These are phyloP conservation scores for Serripes groenlandicus DNA, from an alignment of 2,888 invertebrate species.

Conservation along the genomic window DNA sequence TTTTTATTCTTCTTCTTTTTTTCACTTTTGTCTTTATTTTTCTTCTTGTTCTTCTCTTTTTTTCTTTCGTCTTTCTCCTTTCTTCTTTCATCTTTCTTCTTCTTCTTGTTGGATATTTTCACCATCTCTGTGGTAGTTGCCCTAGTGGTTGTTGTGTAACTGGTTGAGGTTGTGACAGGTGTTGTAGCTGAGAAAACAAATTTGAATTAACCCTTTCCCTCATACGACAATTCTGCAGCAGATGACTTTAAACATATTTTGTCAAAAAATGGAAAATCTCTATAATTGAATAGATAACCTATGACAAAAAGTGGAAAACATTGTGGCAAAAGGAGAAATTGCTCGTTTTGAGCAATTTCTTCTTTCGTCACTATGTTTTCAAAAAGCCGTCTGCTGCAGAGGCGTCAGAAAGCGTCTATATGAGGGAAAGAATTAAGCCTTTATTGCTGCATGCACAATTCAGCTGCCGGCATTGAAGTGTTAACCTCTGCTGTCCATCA, in stretches of 20 bases:
- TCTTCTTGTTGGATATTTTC: neutral
- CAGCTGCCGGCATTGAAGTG: too few relatives aligned
- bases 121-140: conserved; percentile 26
- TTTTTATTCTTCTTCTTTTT: conserved; percentile 60
- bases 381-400: neutral
- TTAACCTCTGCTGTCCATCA: too few relatives aligned
- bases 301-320: too few relatives aligned
- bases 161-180: conserved; percentile 67
- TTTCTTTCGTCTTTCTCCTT: too few relatives aligned
- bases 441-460: too few relatives aligned
- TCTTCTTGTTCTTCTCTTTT: conserved; percentile 41
- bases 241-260: too few relatives aligned
- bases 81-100: conserved; percentile 24
- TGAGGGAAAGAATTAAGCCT: neutral
- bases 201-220: neutral
- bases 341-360: neutral
- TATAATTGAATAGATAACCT: too few relatives aligned
- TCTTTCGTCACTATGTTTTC: neutral
- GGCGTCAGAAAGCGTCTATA: too few relatives aligned
- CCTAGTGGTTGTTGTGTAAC: conserved; percentile 36
- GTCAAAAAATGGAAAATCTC: too few relatives aligned
- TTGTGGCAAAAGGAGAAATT: neutral
- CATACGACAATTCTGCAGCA: neutral
- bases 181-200: too few relatives aligned
- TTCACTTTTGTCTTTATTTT: conserved; percentile 23